Evolutionary conservation across 2,888 invertebrate species (phyloP).

Genomic region (Ophion slaviceki): DNA sequence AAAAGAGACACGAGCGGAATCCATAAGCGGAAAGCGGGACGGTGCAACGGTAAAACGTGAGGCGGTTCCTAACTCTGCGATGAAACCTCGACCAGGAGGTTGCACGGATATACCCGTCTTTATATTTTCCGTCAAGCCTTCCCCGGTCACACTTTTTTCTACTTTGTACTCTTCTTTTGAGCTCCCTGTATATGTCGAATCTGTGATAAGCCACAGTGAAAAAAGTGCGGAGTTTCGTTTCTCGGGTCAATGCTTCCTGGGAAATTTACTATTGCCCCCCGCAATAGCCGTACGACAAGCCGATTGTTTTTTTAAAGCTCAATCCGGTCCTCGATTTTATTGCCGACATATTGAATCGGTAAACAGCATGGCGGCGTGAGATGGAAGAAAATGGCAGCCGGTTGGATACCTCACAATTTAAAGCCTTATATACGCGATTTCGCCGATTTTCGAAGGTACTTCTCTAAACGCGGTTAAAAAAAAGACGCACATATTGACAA

Average conservation of each 20-base stretch:
- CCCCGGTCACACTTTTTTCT: neutral
- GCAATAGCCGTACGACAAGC: neutral
- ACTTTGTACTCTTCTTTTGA: constrained; percentile 33
- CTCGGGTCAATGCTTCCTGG: constrained; percentile 6
- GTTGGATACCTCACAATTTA: neutral
- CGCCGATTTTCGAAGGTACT: no score
- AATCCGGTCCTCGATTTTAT: neutral
- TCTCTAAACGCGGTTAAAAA: no score
- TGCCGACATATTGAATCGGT: neutral
- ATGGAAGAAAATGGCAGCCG: neutral
- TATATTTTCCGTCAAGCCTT: constrained; percentile 40
- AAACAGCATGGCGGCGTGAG: neutral
- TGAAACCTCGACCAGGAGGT: constrained; percentile 53
- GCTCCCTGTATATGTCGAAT: constrained; percentile 36
- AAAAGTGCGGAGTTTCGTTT: constrained; percentile 51
- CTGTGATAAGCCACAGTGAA: constrained; percentile 52
- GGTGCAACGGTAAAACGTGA: constrained; percentile 63
- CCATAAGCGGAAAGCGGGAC: constrained; percentile 57
- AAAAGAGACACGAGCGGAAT: constrained; percentile 56
- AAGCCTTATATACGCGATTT: no score
- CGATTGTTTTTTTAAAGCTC: neutral
- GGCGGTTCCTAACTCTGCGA: constrained; percentile 53
- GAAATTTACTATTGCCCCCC: constrained; percentile 5
- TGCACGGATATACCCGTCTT: constrained; percentile 53
- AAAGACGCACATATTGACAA: no score